phyloP scores from a whole-genome alignment of 2,888 invertebrate species.

The Eupithecia pulchellata region DNA sequence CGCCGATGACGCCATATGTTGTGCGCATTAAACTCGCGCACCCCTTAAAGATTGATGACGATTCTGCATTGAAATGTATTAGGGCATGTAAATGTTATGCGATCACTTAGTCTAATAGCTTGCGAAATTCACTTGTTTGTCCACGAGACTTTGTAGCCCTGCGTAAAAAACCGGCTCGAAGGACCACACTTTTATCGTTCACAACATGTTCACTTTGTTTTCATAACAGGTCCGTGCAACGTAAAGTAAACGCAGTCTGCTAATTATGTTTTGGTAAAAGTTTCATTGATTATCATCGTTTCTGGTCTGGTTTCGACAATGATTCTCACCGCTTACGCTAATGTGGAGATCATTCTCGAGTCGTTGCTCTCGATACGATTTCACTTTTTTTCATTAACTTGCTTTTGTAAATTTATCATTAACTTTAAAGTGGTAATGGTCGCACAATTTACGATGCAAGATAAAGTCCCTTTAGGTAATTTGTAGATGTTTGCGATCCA shows the following conservation, averaged over 20 bases:
- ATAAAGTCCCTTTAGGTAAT: neutral
- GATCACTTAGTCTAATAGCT: slow-evolving; percentile 79
- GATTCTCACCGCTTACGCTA: slow-evolving; percentile 62
- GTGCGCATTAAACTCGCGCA: slow-evolving; percentile 71
- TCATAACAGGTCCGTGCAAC: neutral
- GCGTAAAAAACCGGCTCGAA: slow-evolving; percentile 4
- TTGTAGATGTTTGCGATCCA: neutral
- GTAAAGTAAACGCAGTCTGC: neutral
- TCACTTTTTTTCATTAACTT: slow-evolving; percentile 66
- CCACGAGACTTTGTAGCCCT: neutral
- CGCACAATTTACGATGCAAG: neutral
- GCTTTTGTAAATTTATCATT: slow-evolving; percentile 50
- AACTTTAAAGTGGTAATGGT: slow-evolving; percentile 14
- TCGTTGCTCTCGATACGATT: slow-evolving; percentile 69
- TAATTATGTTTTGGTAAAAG: slow-evolving; percentile 31
- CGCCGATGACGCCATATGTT: slow-evolving; percentile 78
- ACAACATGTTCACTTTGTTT: neutral
- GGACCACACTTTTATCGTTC: slow-evolving; percentile 2
- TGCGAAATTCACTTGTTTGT: slow-evolving; percentile 61
- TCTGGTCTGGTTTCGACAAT: slow-evolving; percentile 56
- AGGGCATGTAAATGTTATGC: slow-evolving; percentile 83
- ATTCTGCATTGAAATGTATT: slow-evolving; percentile 79
- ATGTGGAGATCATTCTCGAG: slow-evolving; percentile 64
- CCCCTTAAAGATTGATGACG: slow-evolving; percentile 82
- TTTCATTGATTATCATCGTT: slow-evolving; percentile 28